phyloP scores from a whole-genome alignment of 2,797 vertebrate species.

The Australoheros facetus region DNA sequence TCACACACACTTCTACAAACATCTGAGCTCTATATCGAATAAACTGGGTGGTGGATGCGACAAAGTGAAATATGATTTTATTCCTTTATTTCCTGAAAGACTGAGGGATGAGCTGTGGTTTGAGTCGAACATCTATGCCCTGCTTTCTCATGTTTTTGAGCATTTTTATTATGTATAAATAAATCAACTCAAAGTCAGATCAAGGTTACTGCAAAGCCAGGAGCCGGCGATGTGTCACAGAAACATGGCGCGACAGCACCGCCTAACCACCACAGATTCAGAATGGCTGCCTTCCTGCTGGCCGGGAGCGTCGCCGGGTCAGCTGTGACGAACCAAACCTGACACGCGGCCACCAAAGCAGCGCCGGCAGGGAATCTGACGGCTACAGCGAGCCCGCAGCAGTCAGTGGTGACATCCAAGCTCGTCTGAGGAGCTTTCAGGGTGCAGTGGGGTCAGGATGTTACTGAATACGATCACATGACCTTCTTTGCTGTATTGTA shows the following conservation, averaged over 20 bases:
- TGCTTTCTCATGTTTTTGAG: neutral
- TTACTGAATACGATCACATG: neutral
- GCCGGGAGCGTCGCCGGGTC: slow-evolving; percentile 3
- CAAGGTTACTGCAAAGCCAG: neutral
- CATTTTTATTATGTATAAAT: neutral
- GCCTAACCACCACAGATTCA: slow-evolving; percentile 8
- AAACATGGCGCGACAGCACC: slow-evolving; percentile 3
- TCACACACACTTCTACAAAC: neutral
- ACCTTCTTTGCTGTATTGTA: neutral
- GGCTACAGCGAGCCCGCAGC: neutral
- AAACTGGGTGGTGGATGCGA: too few species aligned
- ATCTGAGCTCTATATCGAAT: too few species aligned
- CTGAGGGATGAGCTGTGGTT: too few species aligned
- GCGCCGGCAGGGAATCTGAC: neutral
- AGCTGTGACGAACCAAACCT: slow-evolving; percentile 32
- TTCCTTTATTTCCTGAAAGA: too few species aligned
- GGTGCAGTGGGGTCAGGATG: too few species aligned
- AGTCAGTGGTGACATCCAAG: neutral
- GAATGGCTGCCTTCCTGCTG: neutral
- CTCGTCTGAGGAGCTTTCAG: neutral
- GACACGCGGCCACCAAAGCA: neutral
- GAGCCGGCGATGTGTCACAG: neutral
- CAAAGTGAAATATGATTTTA: too few species aligned
- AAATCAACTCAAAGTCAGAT: slow-evolving; percentile 1
- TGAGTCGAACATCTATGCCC: too few species aligned